Base-by-base conservation (phyloP, 2,888 invertebrate genomes). In the Leucozona laternaria region DNA sequence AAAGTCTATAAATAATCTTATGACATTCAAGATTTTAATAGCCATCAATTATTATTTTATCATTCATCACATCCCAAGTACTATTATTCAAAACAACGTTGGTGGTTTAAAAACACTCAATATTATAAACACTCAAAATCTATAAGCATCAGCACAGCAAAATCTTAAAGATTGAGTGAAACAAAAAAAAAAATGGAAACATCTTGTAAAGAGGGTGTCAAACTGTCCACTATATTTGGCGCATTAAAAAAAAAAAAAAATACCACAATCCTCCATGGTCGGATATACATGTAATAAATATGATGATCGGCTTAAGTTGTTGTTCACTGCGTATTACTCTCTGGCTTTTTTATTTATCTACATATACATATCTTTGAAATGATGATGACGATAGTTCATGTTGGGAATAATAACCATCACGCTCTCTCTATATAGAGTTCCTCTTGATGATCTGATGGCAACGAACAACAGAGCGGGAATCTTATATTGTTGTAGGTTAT, bases 141-240 rank as follows among this genome's bases (percentile, higher is more conserved):
- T 40, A 10, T 43, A 43, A 15, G n/a, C n/a, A n/a, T 0, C 4
- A 40, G 4, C 15, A 15, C 15, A 40, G n/a, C 4, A 40, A 40
- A 40, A 15, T 45, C 43, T 4, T 45, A 11, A 62, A 58, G 25
- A 68, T 53, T 66, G 37, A 73, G 34, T 43, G 31, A 62, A 45
- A 20, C 20, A 48, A 4, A 22, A 17, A 55, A 13, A 1, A 17
- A 31, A 34, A 66, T 22, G 37, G 34, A 75, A 70, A 70, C 66
- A 73, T 50, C 72, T 78, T 73, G 77, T 78, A 78, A 86, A 86
- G 86, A 86, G 86, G 86, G 82, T 86, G 86, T 86, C 86, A 86
- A 86, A 75, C 86, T 86, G 86, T 86, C 86, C 78, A 86, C 86
- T 86, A 82, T 82, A 86, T 86, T 86, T 86, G 86, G 86, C 86